Conservation (phyloP, 2,113 vertebrate species). For the Cyanoderma ruficeps region DNA sequence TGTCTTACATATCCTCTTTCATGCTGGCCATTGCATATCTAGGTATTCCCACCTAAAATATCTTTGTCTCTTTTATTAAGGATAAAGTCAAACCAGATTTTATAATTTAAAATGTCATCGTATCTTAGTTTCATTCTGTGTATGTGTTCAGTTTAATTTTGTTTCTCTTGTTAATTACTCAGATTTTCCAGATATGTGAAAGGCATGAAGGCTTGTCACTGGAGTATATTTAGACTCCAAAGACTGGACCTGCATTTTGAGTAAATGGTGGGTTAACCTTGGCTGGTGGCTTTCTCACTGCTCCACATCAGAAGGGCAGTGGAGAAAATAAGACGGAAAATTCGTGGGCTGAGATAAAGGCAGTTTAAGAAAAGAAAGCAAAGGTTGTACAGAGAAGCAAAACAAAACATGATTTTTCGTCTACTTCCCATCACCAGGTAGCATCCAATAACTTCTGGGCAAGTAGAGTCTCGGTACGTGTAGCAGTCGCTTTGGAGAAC, state of each 20-base stretch:
- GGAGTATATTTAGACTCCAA: neutral
- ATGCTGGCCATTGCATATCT: neutral
- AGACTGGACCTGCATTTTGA: neutral
- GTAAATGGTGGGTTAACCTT: neutral
- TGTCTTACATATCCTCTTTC: neutral
- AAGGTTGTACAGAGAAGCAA: neutral
- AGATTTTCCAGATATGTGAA: neutral
- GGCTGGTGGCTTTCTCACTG: neutral
- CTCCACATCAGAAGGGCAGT: neutral
- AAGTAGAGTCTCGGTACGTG: fast-evolving
- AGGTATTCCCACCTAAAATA: neutral
- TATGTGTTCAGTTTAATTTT: neutral
- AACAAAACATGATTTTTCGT: neutral
- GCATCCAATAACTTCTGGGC: fast-evolving
- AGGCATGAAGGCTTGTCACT: neutral
- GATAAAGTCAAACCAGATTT: neutral
- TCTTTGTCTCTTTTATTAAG: neutral
- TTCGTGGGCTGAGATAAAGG: neutral
- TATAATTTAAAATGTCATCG: neutral
- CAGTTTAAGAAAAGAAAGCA: neutral
- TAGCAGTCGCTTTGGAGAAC: neutral
- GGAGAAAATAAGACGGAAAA: neutral
- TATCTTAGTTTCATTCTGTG: neutral
- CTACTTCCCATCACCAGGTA: neutral
- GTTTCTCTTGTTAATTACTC: neutral